Conservation (phyloP, 2,888 invertebrate species). For the Drosophila maculinotata region DNA sequence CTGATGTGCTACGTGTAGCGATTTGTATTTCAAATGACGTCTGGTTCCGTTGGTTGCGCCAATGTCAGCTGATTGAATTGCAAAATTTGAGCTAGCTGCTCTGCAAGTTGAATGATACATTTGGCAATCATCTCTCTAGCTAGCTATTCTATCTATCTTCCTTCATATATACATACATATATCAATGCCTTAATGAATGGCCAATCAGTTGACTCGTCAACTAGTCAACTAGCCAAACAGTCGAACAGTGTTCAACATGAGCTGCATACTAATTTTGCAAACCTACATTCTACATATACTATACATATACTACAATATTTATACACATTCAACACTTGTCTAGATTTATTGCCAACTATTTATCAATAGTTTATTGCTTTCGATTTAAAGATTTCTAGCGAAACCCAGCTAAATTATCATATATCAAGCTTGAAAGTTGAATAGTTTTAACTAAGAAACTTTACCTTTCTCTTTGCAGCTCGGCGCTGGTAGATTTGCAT, state of each 20-base stretch:
- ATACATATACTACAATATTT: no score
- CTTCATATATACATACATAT: slow-evolving; percentile 7
- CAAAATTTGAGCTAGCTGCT: slow-evolving; percentile 54
- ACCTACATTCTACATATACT: background rate
- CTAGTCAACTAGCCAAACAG: slow-evolving; percentile 13
- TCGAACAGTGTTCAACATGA: slow-evolving; percentile 8
- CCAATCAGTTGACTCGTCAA: slow-evolving; percentile 29
- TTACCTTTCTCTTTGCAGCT: slow-evolving; percentile 67
- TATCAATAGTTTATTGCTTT: slow-evolving; percentile 27
- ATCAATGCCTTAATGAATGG: slow-evolving; percentile 28
- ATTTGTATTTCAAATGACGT: slow-evolving; percentile 80
- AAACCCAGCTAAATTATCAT: slow-evolving; percentile 15
- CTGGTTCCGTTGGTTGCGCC: slow-evolving; percentile 72
- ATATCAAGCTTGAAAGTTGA: slow-evolving; percentile 12
- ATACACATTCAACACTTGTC: slow-evolving; percentile 9
- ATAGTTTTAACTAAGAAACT: slow-evolving; percentile 12
- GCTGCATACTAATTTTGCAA: slow-evolving; percentile 42
- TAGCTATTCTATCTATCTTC: slow-evolving; percentile 25
- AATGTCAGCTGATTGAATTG: slow-evolving; percentile 75
- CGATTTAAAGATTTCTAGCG: slow-evolving; percentile 18
- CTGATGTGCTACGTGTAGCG: slow-evolving; percentile 72
- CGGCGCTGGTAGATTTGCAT: slow-evolving; percentile 55
- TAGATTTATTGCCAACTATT: slow-evolving; percentile 39
- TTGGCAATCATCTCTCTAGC: slow-evolving; percentile 53
- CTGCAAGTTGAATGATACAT: slow-evolving; percentile 45